Evolutionary conservation across 2,113 vertebrate genomes (phyloP).

Genomic region (Mesoclemmys tuberculata): DNA sequence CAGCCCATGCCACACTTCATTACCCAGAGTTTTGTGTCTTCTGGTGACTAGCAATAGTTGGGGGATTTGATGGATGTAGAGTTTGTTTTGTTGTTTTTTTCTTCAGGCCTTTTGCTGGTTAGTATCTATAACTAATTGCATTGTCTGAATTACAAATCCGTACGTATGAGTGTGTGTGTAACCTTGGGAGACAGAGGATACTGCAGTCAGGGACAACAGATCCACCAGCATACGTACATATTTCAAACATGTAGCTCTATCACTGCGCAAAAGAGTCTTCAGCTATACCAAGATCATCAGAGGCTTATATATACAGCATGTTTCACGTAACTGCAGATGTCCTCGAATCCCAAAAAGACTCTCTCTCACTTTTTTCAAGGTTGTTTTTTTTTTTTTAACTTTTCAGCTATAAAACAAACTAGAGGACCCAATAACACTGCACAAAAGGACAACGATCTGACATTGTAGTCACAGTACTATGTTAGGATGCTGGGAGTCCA

Average conservation of each 20-base stretch:
- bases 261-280: neutral
- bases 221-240: neutral
- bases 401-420: neutral
- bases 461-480: neutral
- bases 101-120: neutral
- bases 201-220: fast-evolving
- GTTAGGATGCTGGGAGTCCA: conserved; percentile 29
- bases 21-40: neutral
- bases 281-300: neutral
- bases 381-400: neutral
- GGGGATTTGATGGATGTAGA: neutral
- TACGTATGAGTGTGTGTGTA: neutral
- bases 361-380: neutral
- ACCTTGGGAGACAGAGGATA: neutral
- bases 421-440: conserved; percentile 24
- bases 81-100: neutral
- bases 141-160: fast-evolving
- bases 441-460: conserved; percentile 28
- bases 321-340: neutral
- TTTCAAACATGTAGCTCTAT: neutral
- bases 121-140: neutral
- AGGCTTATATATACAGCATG: fast-evolving
- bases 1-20: neutral
- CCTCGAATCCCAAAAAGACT: neutral
- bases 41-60: neutral